Conservation (phyloP, 2,113 vertebrate species). For the Ctenodactylus gundi region DNA sequence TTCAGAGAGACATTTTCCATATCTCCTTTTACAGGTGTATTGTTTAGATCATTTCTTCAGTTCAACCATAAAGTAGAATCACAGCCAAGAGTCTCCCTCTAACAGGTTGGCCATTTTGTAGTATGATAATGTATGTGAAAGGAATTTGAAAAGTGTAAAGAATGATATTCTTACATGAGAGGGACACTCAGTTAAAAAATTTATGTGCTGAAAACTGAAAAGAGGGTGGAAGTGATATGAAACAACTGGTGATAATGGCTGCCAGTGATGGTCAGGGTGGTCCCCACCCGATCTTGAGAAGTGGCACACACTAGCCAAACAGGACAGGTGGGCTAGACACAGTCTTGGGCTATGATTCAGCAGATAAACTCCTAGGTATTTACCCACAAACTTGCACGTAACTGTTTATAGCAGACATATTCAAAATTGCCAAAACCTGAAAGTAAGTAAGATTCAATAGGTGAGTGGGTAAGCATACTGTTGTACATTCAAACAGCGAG, state of each 20-base stretch:
- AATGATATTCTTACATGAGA: not conserved
- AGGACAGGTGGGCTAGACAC: not conserved
- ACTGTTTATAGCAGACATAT: not conserved
- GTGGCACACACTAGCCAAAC: not conserved
- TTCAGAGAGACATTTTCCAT: not conserved
- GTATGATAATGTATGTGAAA: not conserved
- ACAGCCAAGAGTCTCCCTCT: not conserved
- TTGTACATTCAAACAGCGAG: not conserved
- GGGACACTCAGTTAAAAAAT: not conserved
- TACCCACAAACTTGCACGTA: not conserved
- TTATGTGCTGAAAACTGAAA: slow-evolving; percentile 24
- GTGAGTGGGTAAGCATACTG: not conserved
- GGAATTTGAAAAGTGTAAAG: not conserved
- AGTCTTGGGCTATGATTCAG: not conserved
- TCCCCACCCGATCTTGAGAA: not conserved
- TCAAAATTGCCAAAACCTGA: not conserved
- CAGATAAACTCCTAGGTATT: not conserved
- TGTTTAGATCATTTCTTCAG: not conserved
- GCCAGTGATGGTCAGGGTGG: no score
- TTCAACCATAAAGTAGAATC: not conserved
- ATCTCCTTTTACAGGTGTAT: slow-evolving; percentile 5
- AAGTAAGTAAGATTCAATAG: not conserved
- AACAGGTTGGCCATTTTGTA: not conserved
- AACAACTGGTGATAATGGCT: not conserved
- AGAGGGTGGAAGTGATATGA: not conserved